Base-by-base conservation (phyloP, 2,888 invertebrate species). In the Chaetogeoica ovagalla region DNA sequence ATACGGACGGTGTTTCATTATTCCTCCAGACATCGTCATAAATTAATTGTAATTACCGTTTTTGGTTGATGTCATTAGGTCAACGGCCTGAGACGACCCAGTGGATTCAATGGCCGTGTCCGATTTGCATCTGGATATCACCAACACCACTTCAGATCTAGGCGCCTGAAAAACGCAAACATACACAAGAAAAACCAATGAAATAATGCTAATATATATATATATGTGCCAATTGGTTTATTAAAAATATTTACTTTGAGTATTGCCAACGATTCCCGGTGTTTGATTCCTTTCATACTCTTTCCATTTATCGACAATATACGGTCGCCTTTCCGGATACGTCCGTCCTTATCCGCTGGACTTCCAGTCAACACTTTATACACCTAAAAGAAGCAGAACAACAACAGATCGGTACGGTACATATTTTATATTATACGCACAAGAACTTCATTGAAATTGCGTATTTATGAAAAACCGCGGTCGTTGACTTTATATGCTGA, bases 251-350 rank as follows among this genome's bases (percentile, higher is more conserved):
- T 23, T 52, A 75, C 57, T 84, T 96, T 96, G 69, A 97, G 89
- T 84, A 95, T 91, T 84, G 93, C 90, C 84, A 95, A 91, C 84
- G 96, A 95, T 86, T 96, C 93, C 62, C 92, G 90, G 86, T 97
- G 96, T 59, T 94, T 94, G 82, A 96, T 88, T 71, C 93, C 94
- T 83, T 91, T 89, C 89, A 96, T 93, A 84, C 90, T 90, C 86
- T 90, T 90, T 65, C 95, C 95, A 86, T 97, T 97, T 83, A 97
- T 95, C 84, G 94, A 94, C 84, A 94, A 88, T 83, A 97, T 92
- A 86, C 94, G 91, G 85, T 95, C 95, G 21, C 96, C 96, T 85
- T 94, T 91, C 86, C 93, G 93, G 70, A 97, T 89, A 75, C 93
- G 89, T 9, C 96, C 96, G 85, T 96, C 94, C 84, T 91, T 91